phyloP scores from a whole-genome alignment of 2,113 vertebrate species.

The Chlamydotis undulata region DNA sequence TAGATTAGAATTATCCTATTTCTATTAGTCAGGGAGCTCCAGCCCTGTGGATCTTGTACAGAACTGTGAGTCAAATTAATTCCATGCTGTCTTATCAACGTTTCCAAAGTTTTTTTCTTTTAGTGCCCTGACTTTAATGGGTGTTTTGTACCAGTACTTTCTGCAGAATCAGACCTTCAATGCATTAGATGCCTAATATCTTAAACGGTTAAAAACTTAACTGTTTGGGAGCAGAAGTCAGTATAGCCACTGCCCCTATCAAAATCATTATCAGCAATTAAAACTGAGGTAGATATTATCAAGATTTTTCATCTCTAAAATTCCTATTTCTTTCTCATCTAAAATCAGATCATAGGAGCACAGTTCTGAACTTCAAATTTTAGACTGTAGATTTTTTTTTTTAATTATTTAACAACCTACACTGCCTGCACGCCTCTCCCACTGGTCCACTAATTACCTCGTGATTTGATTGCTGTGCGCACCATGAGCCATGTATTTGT shows the following conservation, averaged over 20 bases:
- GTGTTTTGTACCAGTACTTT: background rate
- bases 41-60: background rate
- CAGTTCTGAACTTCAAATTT: background rate
- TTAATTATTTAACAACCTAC: background rate
- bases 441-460: background rate
- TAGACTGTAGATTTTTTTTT: background rate
- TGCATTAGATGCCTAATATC: background rate
- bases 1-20: background rate
- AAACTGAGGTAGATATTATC: background rate
- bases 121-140: background rate
- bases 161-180: background rate
- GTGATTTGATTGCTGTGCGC: background rate
- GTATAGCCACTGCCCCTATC: background rate
- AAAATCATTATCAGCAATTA: background rate
- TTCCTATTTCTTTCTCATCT: background rate
- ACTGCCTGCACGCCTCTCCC: background rate
- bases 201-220: background rate
- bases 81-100: background rate
- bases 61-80: background rate
- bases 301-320: background rate
- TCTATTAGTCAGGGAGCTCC: background rate
- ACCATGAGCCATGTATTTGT: background rate
- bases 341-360: background rate
- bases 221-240: background rate
- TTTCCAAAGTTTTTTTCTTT: background rate